Evolutionary conservation across 2,888 invertebrate species (phyloP).

Genomic region (Pollenia labialis): DNA sequence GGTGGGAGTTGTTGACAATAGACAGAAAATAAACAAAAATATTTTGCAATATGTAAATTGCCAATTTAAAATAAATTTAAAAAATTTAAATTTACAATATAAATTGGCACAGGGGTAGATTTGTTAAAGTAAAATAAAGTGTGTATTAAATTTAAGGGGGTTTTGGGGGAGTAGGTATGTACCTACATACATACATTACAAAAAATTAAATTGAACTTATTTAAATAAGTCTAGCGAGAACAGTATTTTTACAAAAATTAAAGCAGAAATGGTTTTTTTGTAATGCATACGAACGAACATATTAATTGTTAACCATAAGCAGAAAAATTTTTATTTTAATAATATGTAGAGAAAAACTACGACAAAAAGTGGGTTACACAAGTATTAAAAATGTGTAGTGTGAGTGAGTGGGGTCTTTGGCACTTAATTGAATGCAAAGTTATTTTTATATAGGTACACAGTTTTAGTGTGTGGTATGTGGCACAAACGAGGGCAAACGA

Average conservation of each 20-base stretch:
- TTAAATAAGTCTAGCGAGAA: slow-evolving; percentile 16
- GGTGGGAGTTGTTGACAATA: slow-evolving; percentile 10
- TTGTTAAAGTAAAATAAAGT: not conserved
- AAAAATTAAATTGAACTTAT: slow-evolving; percentile 43
- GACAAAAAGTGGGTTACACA: slow-evolving; percentile 69
- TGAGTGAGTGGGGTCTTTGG: slow-evolving; percentile 65
- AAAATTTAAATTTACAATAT: slow-evolving; percentile 17
- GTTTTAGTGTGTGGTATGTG: slow-evolving; percentile 32
- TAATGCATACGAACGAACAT: not conserved
- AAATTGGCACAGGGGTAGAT: slow-evolving; percentile 19
- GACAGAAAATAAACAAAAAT: slow-evolving; percentile 27
- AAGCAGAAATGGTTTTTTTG: too few species aligned
- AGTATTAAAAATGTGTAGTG: slow-evolving; percentile 33
- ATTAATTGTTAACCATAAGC: slow-evolving; percentile 24
- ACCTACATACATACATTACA: too few species aligned
- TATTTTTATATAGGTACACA: slow-evolving; percentile 46
- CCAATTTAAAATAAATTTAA: slow-evolving; percentile 62
- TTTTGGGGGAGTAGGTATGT: not conserved
- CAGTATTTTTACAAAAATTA: not conserved
- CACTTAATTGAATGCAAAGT: slow-evolving; percentile 62
- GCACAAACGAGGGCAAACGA: slow-evolving; percentile 10
- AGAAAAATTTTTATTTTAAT: slow-evolving; percentile 41
- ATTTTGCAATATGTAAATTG: slow-evolving; percentile 48
- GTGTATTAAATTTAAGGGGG: not conserved
- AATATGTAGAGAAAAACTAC: slow-evolving; percentile 42